Conservation (phyloP, 2,113 vertebrate species). For the Nothocercus nigrocapillus region DNA sequence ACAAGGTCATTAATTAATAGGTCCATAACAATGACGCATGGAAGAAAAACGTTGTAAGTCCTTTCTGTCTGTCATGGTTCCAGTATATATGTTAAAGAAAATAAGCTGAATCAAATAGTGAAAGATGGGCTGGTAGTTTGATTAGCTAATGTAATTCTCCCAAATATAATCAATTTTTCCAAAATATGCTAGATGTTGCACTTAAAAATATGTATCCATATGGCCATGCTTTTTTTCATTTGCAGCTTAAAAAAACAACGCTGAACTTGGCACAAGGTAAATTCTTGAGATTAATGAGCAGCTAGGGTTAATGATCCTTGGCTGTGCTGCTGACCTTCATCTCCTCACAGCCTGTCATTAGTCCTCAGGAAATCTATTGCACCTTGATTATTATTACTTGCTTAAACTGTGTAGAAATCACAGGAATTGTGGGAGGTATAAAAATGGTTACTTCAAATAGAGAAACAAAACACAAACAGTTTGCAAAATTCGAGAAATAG, state of each 20-base stretch:
- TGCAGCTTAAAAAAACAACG: constrained; percentile 47
- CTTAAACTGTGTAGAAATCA: constrained; percentile 3
- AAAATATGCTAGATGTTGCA: not conserved
- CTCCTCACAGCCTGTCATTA: constrained; percentile 52
- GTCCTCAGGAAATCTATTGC: constrained; percentile 71
- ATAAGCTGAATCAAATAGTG: not conserved
- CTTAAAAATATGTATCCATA: not conserved
- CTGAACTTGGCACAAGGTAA: constrained; percentile 30
- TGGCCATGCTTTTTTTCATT: constrained; percentile 47
- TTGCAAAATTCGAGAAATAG: not conserved
- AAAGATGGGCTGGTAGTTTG: not conserved
- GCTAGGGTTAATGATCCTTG: constrained; percentile 65
- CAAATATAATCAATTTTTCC: not conserved
- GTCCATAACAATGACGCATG: not conserved
- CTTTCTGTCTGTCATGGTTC: not conserved
- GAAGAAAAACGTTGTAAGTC: not conserved
- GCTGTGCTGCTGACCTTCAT: constrained; percentile 65
- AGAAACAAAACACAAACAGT: not conserved
- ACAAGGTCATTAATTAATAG: not conserved
- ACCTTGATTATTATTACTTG: constrained; percentile 61
- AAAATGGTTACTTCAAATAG: not conserved
- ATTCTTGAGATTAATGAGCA: constrained; percentile 68
- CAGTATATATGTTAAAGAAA: not conserved
- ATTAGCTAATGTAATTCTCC: not conserved
- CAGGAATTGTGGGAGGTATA: not conserved